Percentiles rank a stretch among this genome's conserved stretches.
phyloP scores from a whole-genome alignment of 2,888 invertebrate species.

The Drosophila atripex region DNA sequence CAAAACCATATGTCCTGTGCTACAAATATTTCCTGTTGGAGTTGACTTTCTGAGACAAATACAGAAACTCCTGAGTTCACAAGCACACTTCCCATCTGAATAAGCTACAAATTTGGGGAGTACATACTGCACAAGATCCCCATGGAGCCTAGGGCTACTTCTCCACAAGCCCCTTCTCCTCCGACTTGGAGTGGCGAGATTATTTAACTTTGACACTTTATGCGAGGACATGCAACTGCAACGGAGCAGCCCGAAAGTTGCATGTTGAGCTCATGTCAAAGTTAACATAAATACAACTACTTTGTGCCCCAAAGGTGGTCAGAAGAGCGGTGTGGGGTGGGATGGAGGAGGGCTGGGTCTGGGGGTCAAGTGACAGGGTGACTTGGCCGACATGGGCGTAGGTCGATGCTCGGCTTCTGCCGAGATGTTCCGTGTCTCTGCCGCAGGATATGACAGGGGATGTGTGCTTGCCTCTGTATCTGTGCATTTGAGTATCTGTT shows the following conservation, averaged over 20 bases:
- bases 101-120: conserved; percentile 29
- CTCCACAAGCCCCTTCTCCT: neutral
- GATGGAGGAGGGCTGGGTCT: neutral
- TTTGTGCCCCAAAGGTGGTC: conserved; percentile 59
- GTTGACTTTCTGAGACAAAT: conserved; percentile 9
- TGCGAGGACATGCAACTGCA: conserved; percentile 66
- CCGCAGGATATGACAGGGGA: conserved; percentile 41
- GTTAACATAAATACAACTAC: conserved; percentile 77
- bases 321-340: neutral
- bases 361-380: conserved; percentile 31
- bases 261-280: conserved; percentile 77
- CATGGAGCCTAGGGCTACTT: conserved; percentile 29
- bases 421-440: conserved; percentile 10
- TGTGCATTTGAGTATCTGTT: conserved; percentile 21
- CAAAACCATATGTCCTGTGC: neutral
- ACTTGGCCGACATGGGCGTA: conserved; percentile 51
- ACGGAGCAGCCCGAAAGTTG: conserved; percentile 58
- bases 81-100: conserved; percentile 6
- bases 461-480: conserved; percentile 6
- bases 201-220: conserved; percentile 73
- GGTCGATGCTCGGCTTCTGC: conserved; percentile 29
- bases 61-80: neutral
- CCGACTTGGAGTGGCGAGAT: conserved; percentile 48
- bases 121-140: conserved; percentile 29
- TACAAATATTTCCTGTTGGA: neutral